Evolutionary conservation across 2,113 vertebrate genomes (phyloP).

Genomic region (Coregonus clupeaformis): DNA sequence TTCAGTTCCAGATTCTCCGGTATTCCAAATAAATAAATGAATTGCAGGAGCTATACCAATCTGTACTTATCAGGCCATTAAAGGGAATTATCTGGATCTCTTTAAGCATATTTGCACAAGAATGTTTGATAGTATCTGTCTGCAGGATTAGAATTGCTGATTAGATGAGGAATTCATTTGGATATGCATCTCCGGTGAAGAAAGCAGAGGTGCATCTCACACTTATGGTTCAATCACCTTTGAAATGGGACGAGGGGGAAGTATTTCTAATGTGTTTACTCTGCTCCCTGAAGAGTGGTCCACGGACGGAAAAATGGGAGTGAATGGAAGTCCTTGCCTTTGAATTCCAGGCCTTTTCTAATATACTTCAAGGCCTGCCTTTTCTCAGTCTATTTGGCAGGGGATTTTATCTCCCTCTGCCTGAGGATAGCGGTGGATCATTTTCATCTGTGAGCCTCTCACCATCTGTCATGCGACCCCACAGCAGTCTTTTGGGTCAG

Average conservation of each 20-base stretch:
- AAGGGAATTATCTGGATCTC: constrained; percentile 34
- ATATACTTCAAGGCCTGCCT: background rate
- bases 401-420: background rate
- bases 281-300: background rate
- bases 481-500: too few species aligned
- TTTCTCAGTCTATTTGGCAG: constrained; percentile 5
- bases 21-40: constrained; percentile 26
- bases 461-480: too few species aligned
- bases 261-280: background rate
- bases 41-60: constrained; percentile 5
- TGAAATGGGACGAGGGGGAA: background rate
- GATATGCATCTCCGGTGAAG: background rate
- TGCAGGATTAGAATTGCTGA: constrained; percentile 30
- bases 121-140: constrained; percentile 29
- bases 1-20: constrained; percentile 4
- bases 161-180: constrained; percentile 34
- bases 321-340: constrained; percentile 7
- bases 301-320: background rate
- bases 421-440: background rate
- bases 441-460: too few species aligned
- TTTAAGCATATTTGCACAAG: constrained; percentile 36
- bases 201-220: constrained; percentile 4
- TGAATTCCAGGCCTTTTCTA: constrained; percentile 13
- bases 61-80: constrained; percentile 37
- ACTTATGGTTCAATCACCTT: background rate